Evolutionary conservation across 92 coral and sea anemone species (phyloP).

Genomic region (Galaxea fascicularis): DNA sequence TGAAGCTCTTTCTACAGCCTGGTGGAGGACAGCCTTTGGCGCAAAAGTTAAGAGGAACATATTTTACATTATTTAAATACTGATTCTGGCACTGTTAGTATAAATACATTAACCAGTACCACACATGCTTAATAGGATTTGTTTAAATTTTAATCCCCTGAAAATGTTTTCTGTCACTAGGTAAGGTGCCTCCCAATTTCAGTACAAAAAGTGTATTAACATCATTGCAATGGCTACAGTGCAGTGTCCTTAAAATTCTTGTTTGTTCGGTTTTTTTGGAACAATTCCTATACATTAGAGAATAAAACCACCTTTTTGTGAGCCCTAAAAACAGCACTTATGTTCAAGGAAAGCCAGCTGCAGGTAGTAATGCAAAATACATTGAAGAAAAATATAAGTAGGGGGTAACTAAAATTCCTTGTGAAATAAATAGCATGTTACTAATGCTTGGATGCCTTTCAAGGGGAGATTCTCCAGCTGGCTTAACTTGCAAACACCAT

Average conservation of each 20-base stretch:
- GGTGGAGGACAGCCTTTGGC: constrained; percentile 37
- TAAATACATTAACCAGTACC: constrained; percentile 50
- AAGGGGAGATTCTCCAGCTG: constrained; percentile 2
- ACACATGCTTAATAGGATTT: constrained; percentile 21
- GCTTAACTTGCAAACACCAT: constrained; percentile 29
- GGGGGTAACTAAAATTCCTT: not conserved
- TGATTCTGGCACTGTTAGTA: constrained; percentile 46
- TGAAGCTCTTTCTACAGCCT: constrained; percentile 38
- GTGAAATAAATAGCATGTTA: constrained; percentile 31
- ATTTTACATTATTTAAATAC: constrained; percentile 60
- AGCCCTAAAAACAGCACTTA: constrained; percentile 31
- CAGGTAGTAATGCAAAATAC: constrained; percentile 8
- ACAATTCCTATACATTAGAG: constrained; percentile 33
- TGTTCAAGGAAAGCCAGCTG: constrained; percentile 34
- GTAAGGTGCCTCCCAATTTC: constrained; percentile 25
- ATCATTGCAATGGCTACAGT: constrained; percentile 13
- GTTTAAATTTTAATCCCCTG: constrained; percentile 18
- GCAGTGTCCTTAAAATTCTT: constrained; percentile 23
- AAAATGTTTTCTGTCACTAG: constrained; percentile 16
- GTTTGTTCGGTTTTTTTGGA: not conserved
- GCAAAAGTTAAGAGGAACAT: constrained; percentile 25
- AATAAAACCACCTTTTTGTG: constrained; percentile 41
- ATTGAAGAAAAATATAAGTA: not conserved
- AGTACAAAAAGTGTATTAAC: constrained; percentile 45
- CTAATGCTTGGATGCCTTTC: not conserved